Conservation (phyloP, 1,140 invertebrate genomes). For the Pissodes strobi region DNA sequence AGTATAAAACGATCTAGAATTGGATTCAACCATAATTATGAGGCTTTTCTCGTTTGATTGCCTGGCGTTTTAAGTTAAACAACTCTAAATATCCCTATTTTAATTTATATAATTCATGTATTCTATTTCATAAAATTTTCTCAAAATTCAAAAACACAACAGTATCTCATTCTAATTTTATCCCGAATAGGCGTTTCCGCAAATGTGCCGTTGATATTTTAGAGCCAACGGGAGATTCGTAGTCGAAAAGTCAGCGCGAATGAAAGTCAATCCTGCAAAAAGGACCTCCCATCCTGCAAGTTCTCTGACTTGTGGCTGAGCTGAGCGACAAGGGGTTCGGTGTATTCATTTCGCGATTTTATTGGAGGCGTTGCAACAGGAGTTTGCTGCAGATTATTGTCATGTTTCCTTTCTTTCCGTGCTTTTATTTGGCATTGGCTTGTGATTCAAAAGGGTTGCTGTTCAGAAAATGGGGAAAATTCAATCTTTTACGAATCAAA, state of each 20-base stretch:
- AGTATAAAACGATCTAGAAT: too few relatives aligned
- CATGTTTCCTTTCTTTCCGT: too few relatives aligned
- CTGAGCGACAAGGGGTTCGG: background rate
- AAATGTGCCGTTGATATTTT: conserved; percentile 26
- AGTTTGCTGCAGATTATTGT: too few relatives aligned
- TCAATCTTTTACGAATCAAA: too few relatives aligned
- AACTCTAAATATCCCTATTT: background rate
- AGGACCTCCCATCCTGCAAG: conserved; percentile 11
- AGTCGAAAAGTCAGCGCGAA: conserved; percentile 48
- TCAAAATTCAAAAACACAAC: background rate
- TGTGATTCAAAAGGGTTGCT: too few relatives aligned
- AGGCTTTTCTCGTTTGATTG: too few relatives aligned
- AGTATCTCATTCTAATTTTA: background rate
- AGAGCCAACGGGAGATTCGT: conserved; percentile 40
- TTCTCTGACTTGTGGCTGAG: background rate
- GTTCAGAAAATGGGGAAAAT: too few relatives aligned
- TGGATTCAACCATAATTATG: too few relatives aligned
- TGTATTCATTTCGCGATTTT: background rate
- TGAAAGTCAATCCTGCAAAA: conserved; percentile 46
- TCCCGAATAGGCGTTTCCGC: conserved; percentile 38
- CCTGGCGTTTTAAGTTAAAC: background rate
- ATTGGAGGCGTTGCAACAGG: background rate
- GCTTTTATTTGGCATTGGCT: too few relatives aligned
- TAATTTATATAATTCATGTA: too few relatives aligned
- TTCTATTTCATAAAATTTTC: too few relatives aligned